Percentiles rank a stretch among this genome's conserved stretches.
phyloP scores from a whole-genome alignment of 2,797 vertebrate genomes.

The Sternotherus odoratus region DNA sequence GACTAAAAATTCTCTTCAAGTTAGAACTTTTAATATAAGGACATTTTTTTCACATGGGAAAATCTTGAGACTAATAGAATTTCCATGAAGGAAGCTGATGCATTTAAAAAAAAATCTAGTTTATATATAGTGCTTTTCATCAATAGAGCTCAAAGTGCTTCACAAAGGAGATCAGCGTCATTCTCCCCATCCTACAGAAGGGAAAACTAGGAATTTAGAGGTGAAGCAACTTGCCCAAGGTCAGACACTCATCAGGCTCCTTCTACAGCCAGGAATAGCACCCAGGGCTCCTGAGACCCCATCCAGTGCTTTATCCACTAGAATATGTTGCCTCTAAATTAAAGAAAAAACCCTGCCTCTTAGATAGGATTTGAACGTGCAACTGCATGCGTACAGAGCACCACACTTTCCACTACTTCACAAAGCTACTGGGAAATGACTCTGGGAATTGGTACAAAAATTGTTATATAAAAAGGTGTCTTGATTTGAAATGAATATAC shows the following conservation, averaged over 20 bases:
- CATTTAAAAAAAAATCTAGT: fast-evolving
- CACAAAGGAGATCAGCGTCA: neutral
- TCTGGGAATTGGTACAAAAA: constrained; percentile 1
- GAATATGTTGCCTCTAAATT: neutral
- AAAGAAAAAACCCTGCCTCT: neutral
- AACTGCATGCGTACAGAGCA: neutral
- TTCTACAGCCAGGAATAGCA: neutral
- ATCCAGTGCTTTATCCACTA: neutral
- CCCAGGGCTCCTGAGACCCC: neutral
- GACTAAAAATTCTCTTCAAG: neutral
- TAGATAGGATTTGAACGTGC: neutral
- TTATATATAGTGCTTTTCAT: neutral
- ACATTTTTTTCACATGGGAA: constrained; percentile 60
- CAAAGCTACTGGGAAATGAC: neutral
- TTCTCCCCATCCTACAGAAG: neutral
- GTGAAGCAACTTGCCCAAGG: neutral
- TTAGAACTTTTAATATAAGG: neutral
- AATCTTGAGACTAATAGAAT: neutral
- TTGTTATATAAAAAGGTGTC: constrained; percentile 12
- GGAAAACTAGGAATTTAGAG: neutral
- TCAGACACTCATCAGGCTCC: neutral
- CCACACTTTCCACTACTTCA: neutral
- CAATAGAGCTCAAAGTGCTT: neutral
- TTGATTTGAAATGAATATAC: neutral
- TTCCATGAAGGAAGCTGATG: neutral